Evolutionary conservation across 2,888 invertebrate genomes (phyloP).

Genomic region (Erebia ligea): DNA sequence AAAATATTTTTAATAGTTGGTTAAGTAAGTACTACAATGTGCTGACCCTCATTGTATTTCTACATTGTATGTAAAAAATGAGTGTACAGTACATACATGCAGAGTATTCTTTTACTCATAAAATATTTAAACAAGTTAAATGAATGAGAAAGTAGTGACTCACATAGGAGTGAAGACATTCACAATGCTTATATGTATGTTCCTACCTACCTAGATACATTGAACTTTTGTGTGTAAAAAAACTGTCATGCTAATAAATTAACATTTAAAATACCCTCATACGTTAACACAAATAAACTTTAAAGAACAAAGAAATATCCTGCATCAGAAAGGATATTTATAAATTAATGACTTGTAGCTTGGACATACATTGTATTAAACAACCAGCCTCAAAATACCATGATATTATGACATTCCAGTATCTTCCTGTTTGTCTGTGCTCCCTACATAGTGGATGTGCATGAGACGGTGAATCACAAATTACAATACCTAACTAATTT

Average conservation of each 20-base stretch:
- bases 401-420: slow-evolving; percentile 34
- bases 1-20: no score
- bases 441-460: slow-evolving; percentile 42
- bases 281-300: not conserved
- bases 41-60: not conserved
- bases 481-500: slow-evolving; percentile 60
- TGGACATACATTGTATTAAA: slow-evolving; percentile 24
- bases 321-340: slow-evolving; percentile 12
- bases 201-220: not conserved
- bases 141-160: slow-evolving; percentile 19
- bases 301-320: slow-evolving; percentile 17
- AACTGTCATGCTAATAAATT: slow-evolving; percentile 7
- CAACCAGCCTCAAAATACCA: slow-evolving; percentile 28
- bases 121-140: slow-evolving; percentile 5
- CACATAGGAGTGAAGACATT: slow-evolving; percentile 8
- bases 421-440: slow-evolving; percentile 43
- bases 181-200: not conserved
- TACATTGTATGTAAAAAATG: not conserved
- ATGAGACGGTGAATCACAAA: slow-evolving; percentile 65
- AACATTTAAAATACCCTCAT: slow-evolving; percentile 10
- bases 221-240: slow-evolving; percentile 8
- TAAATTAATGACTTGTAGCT: slow-evolving; percentile 11
- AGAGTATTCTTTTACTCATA: not conserved
- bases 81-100: not conserved
- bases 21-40: no score